Evolutionary conservation across 2,797 vertebrate genomes (phyloP).

Genomic region (Paratrypauchen microcephalus): DNA sequence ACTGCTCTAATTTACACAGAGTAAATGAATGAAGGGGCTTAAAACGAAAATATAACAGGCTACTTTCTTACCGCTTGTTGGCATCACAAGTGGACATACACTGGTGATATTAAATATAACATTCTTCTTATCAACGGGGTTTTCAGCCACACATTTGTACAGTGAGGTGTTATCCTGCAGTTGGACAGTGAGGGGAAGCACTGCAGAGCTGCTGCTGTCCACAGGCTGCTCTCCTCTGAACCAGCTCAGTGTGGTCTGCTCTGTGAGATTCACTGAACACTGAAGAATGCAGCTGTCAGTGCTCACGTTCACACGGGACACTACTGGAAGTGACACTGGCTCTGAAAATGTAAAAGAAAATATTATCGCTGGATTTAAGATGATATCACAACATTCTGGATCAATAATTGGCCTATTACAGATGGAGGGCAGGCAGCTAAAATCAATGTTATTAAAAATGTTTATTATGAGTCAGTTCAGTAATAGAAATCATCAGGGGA

Average conservation of each 20-base stretch:
- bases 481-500: too few relatives aligned
- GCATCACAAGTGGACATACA: fast-evolving
- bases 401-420: too few relatives aligned
- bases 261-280: slow-evolving; percentile 26
- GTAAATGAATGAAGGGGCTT: too few relatives aligned
- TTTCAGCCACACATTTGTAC: slow-evolving; percentile 34
- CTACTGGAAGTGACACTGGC: slow-evolving; percentile 9
- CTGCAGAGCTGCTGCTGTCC: slow-evolving; percentile 20
- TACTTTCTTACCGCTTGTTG: too few relatives aligned
- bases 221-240: slow-evolving; percentile 17
- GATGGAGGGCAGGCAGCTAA: too few relatives aligned
- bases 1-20: too few relatives aligned
- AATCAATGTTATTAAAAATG: too few relatives aligned
- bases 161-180: background rate
- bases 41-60: too few relatives aligned
- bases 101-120: fast-evolving
- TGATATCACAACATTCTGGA: too few relatives aligned
- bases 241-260: slow-evolving; percentile 27
- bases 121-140: slow-evolving; percentile 15
- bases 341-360: slow-evolving; percentile 19
- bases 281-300: slow-evolving; percentile 26
- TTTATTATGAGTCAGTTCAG: too few relatives aligned
- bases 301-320: background rate
- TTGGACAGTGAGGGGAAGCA: slow-evolving; percentile 16
- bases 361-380: too few relatives aligned